A percentile compares a stretch with the other conserved stretches of the same genome.
Evolutionary conservation across 2,113 vertebrate genomes (phyloP).

Genomic region (Xiphophorus hellerii): DNA sequence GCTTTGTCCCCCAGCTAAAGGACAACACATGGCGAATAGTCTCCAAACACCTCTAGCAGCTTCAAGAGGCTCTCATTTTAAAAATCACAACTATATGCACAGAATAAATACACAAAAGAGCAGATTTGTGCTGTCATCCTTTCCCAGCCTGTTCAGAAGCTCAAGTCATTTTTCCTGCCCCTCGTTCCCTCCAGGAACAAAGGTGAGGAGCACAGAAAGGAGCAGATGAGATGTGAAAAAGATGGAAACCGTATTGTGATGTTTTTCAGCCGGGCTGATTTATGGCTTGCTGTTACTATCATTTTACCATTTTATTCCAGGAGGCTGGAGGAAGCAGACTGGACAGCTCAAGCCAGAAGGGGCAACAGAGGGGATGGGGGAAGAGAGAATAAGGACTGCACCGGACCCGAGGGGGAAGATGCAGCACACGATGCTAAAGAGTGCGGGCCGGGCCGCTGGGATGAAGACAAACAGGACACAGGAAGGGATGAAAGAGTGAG

Average conservation of each 20-base stretch:
- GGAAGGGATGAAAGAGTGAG: conserved; percentile 36
- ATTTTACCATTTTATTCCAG: conserved; percentile 66
- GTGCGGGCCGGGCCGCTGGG: conserved; percentile 31
- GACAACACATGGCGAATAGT: conserved; percentile 46
- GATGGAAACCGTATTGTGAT: conserved; percentile 54
- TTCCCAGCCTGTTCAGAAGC: conserved; percentile 28
- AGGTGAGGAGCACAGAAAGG: conserved; percentile 72
- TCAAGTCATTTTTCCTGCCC: conserved; percentile 29
- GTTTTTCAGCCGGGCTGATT: conserved; percentile 75
- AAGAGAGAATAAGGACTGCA: conserved; percentile 10
- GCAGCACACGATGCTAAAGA: conserved; percentile 25
- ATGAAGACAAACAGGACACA: conserved; percentile 37
- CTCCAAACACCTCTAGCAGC: conserved; percentile 46
- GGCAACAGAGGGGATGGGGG: neutral
- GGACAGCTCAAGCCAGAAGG: conserved; percentile 40
- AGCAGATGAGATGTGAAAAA: conserved; percentile 49
- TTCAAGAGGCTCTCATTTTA: conserved; percentile 24
- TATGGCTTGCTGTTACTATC: conserved; percentile 66
- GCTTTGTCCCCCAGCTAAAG: conserved; percentile 58
- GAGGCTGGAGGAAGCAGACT: conserved; percentile 40
- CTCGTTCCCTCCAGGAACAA: conserved; percentile 49
- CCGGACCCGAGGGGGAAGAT: conserved; percentile 20
- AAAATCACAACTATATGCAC: conserved; percentile 24
- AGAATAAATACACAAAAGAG: conserved; percentile 10
- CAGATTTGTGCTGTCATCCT: conserved; percentile 11